Evolutionary conservation across 2,888 invertebrate species (phyloP).

Genomic region (Cryptophagus acutangulus): DNA sequence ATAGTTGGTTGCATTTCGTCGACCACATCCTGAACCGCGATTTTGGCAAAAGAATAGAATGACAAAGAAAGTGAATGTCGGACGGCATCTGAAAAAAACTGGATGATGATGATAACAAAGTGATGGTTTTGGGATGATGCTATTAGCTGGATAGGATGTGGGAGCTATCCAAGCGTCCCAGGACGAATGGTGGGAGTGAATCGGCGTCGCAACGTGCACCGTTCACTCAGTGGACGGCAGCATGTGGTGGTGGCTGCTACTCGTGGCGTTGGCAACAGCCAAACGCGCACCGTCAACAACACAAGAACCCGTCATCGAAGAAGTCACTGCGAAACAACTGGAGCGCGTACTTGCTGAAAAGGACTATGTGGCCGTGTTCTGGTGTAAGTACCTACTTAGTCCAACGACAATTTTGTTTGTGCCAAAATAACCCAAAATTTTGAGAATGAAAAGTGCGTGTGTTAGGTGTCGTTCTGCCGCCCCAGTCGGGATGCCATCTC

Average conservation of each 20-base stretch:
- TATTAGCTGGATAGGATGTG: too few species aligned
- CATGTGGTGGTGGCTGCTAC: constrained; percentile 49
- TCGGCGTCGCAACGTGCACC: constrained; percentile 36
- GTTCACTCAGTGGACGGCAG: constrained; percentile 33
- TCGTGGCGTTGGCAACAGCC: constrained; percentile 49
- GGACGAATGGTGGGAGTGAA: constrained; percentile 32
- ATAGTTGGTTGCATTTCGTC: too few species aligned
- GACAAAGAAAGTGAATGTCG: too few species aligned
- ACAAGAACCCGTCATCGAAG: constrained; percentile 78
- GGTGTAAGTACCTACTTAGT: constrained; percentile 72
- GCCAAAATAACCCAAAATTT: not conserved
- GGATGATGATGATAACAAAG: too few species aligned
- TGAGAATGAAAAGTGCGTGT: constrained; percentile 18
- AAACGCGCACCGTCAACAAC: constrained; percentile 46
- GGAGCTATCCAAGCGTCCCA: constrained; percentile 17
- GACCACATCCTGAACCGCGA: too few species aligned
- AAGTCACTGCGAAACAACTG: constrained; percentile 88
- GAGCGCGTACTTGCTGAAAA: constrained; percentile 84
- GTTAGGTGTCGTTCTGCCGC: constrained; percentile 35
- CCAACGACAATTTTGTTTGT: not conserved
- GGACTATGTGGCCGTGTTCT: constrained; percentile 92
- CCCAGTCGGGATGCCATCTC: constrained; percentile 39
- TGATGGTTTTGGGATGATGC: too few species aligned
- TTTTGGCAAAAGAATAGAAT: too few species aligned
- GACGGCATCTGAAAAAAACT: too few species aligned